Evolutionary conservation across 2,888 invertebrate genomes (phyloP).

Genomic region (Mesoligia furuncula): DNA sequence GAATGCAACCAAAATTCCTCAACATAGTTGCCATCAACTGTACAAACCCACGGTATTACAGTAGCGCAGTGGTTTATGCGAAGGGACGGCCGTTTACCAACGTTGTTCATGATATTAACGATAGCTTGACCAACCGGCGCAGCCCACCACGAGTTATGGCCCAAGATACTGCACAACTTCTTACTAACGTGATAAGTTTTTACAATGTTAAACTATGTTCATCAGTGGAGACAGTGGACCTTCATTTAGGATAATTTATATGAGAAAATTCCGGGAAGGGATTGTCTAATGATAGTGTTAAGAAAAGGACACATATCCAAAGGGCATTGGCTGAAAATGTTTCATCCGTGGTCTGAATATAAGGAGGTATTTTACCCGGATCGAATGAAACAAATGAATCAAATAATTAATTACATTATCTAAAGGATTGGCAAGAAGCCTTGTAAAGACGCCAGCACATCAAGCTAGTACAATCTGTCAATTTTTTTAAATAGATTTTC

Average conservation of each 20-base stretch:
- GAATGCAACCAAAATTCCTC: neutral
- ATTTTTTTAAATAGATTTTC: too few relatives aligned
- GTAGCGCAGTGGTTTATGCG: constrained; percentile 63
- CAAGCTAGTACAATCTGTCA: too few relatives aligned
- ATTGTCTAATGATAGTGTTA: neutral
- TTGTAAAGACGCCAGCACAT: too few relatives aligned
- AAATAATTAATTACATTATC: neutral
- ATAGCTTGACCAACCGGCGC: constrained; percentile 61
- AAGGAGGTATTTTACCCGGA: too few relatives aligned
- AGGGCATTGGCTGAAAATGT: neutral
- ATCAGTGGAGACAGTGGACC: constrained; percentile 18
- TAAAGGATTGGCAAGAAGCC: too few relatives aligned
- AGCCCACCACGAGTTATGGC: constrained; percentile 39
- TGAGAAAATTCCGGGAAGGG: constrained; percentile 18
- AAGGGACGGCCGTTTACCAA: constrained; percentile 64
- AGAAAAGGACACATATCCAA: neutral
- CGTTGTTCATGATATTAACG: constrained; percentile 66
- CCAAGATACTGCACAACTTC: constrained; percentile 60
- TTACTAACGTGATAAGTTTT: constrained; percentile 61
- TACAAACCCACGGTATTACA: constrained; percentile 57
- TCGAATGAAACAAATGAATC: neutral
- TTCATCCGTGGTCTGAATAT: neutral
- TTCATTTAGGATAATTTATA: constrained; percentile 45
- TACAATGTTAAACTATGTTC: constrained; percentile 51
- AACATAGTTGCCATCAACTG: constrained; percentile 29